Evolutionary conservation across 2,113 vertebrate genomes (phyloP).

Genomic region (Dasypus novemcinctus): DNA sequence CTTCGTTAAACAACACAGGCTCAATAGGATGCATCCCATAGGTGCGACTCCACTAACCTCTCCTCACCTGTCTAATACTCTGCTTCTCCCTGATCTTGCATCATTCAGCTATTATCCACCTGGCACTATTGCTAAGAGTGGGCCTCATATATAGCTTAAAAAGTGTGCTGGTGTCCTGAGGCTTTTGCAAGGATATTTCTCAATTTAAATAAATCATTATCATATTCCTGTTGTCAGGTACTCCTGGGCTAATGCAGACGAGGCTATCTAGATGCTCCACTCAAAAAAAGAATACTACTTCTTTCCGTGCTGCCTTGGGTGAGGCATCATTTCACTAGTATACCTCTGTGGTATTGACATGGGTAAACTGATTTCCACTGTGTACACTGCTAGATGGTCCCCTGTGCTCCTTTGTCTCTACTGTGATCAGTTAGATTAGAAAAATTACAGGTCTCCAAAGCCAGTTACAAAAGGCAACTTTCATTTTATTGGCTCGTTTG

Average conservation of each 20-base stretch:
- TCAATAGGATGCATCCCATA: neutral
- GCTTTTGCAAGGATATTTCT: neutral
- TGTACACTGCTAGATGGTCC: neutral
- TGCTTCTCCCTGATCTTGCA: neutral
- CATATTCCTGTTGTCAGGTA: neutral
- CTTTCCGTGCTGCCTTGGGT: neutral
- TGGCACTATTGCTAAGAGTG: constrained; percentile 10
- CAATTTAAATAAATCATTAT: constrained; percentile 57
- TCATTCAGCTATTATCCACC: neutral
- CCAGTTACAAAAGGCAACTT: neutral
- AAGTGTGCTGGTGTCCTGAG: neutral
- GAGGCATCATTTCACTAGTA: neutral
- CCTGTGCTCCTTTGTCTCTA: neutral
- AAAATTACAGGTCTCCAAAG: neutral
- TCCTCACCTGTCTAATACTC: neutral
- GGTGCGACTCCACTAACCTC: constrained; percentile 18
- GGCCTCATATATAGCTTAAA: constrained; percentile 5
- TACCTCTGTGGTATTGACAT: neutral
- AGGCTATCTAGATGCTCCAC: neutral
- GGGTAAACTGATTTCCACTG: neutral
- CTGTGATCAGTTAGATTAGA: neutral
- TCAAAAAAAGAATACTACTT: neutral
- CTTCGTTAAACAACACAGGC: constrained; percentile 5
- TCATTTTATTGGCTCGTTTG: neutral
- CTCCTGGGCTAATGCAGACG: neutral